phyloP scores from a whole-genome alignment of 1,140 invertebrate species.

The Helicoverpa armigera region DNA sequence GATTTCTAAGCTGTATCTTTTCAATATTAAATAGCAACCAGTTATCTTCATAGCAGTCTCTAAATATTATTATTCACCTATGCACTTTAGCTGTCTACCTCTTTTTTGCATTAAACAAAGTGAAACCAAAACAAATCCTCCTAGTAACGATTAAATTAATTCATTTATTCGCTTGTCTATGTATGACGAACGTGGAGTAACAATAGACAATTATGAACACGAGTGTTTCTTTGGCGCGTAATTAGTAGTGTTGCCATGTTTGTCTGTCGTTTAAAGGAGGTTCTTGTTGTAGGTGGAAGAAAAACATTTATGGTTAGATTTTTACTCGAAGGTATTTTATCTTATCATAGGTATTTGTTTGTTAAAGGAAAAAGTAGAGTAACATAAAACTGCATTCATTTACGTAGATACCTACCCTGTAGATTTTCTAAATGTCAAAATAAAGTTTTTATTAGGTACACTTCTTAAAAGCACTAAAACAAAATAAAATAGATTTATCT shows the following conservation, averaged over 20 bases:
- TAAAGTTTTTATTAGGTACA: no score
- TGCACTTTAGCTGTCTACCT: no score
- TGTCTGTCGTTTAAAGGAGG: neutral
- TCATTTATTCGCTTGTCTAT: conserved; percentile 22
- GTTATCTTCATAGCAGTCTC: no score
- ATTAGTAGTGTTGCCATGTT: conserved; percentile 17
- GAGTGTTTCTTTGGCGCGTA: conserved; percentile 24
- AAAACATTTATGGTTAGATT: neutral
- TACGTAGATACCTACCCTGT: no score
- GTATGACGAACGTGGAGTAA: conserved; percentile 32
- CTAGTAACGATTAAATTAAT: neutral
- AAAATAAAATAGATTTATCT: no score
- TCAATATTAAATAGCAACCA: no score
- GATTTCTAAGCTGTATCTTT: no score
- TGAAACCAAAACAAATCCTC: conserved; percentile 37
- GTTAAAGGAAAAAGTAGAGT: no score
- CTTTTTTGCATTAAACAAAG: neutral
- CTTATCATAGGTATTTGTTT: neutral
- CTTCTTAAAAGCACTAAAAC: no score
- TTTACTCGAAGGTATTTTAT: neutral
- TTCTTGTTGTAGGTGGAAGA: neutral
- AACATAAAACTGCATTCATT: no score
- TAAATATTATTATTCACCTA: no score
- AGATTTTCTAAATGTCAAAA: no score
- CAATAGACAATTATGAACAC: conserved; percentile 39